These are phyloP conservation scores for Mesorhabditis spiculigera DNA, from an alignment of 2,888 invertebrate species.

Conservation along the genomic window DNA sequence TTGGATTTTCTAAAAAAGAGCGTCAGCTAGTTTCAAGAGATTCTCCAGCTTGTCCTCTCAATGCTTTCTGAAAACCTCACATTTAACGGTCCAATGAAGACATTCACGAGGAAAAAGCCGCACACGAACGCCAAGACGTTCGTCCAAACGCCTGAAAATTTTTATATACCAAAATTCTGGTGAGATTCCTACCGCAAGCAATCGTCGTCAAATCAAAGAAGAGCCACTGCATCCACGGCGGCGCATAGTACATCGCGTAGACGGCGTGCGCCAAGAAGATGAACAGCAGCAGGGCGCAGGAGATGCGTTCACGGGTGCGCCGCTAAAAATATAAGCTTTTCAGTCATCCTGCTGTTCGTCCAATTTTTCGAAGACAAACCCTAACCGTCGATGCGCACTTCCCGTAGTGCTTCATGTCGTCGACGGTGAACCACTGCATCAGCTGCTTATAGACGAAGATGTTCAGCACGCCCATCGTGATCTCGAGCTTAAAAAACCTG, in stretches of 20 bases:
- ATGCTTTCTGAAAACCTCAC: slow-evolving; percentile 6
- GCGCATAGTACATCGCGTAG: slow-evolving; percentile 41
- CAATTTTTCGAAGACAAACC: background rate
- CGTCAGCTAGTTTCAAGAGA: background rate
- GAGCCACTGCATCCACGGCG: slow-evolving; percentile 27
- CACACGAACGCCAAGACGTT: slow-evolving; percentile 36
- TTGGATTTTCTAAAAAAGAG: slow-evolving; percentile 17
- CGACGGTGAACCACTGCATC: slow-evolving; percentile 31
- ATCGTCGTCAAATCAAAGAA: slow-evolving; percentile 33
- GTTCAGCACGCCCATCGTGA: slow-evolving; percentile 27
- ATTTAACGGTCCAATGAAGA: slow-evolving; percentile 11
- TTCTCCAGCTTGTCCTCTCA: no score
- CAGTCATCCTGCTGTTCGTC: background rate
- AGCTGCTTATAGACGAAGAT: slow-evolving; percentile 33
- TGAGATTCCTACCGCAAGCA: slow-evolving; percentile 7
- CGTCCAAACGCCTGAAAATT: slow-evolving; percentile 34
- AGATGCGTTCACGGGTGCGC: slow-evolving; percentile 12
- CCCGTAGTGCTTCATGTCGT: slow-evolving; percentile 12
- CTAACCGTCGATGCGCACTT: slow-evolving; percentile 3
- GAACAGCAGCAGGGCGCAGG: slow-evolving; percentile 20
- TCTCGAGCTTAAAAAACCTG: slow-evolving; percentile 14
- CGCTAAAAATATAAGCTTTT: background rate
- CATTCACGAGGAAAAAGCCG: slow-evolving; percentile 36
- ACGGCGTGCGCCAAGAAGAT: slow-evolving; percentile 27
- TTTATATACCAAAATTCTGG: slow-evolving; percentile 6